Evolutionary conservation across 2,888 invertebrate species (phyloP), one percentile per base, ranked within the genome.

Genomic region (Bedellia somnulentella): DNA sequence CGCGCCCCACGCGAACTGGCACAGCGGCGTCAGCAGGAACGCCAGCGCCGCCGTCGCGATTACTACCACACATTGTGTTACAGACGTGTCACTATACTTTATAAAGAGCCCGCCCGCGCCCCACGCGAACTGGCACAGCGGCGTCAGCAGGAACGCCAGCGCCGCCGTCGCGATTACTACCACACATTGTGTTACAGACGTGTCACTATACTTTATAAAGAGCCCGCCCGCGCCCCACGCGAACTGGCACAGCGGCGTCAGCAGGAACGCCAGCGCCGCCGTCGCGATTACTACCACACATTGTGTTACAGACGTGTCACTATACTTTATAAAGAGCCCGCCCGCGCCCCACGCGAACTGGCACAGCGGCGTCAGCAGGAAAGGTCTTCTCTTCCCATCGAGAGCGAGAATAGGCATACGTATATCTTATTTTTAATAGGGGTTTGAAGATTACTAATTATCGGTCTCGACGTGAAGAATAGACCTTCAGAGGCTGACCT

Each of bases 241-340:
- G 70, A 95, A 97, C 80, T 97, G 96, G 79, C 96, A 96, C 89
- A 97, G 93, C 38, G 97, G 96, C 56, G 97, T 82, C 47, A 97
- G 81, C 32, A 97, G 83, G 75, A 97, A 97, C 47, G 96, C 96
- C 57, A 97, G 80, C 43, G 97, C 96, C 45, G 96, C 93, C 31
- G 95, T 95, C 43, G 96, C 97, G 61, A 97, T 91, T 56, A 97
- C 91, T 92, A n/a, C n/a, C n/a, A n/a, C n/a, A n/a, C n/a, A n/a
- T n/a, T n/a, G n/a, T n/a, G n/a, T n/a, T n/a, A n/a, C n/a, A n/a
- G n/a, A n/a, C n/a, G n/a, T n/a, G n/a, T n/a, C n/a, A n/a, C n/a
- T n/a, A n/a, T n/a, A n/a, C n/a, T n/a, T n/a, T n/a, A n/a, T n/a
- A n/a, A n/a, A n/a, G n/a, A n/a, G n/a, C n/a, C 89, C 50, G 34